Conservation (phyloP, 2,113 vertebrate species). For the Myotis yumanensis region DNA sequence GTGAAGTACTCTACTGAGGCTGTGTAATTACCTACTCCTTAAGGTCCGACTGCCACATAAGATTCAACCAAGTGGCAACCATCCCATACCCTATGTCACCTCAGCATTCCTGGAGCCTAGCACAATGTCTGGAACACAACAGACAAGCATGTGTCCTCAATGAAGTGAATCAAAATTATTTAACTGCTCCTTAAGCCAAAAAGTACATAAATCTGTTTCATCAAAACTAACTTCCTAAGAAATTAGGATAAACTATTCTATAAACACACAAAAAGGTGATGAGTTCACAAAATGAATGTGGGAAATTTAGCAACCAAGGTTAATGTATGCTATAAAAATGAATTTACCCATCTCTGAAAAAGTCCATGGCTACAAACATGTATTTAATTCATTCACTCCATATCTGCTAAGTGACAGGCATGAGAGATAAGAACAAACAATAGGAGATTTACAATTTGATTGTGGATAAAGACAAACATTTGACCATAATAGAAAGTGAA, state of each 20-base stretch:
- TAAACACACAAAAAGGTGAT: neutral
- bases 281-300: too few species aligned
- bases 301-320: accelerated
- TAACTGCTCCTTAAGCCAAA: neutral
- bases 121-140: neutral
- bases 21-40: accelerated
- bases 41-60: neutral
- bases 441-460: neutral
- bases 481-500: neutral
- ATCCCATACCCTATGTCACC: accelerated
- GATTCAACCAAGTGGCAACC: too few species aligned
- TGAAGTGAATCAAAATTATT: neutral
- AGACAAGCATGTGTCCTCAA: neutral
- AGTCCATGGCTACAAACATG: neutral
- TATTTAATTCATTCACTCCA: neutral
- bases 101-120: too few species aligned
- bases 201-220: neutral
- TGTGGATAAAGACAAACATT: neutral
- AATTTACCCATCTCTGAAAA: neutral
- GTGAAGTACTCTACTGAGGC: neutral
- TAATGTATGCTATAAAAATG: accelerated
- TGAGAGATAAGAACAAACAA: neutral
- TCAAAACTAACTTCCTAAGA: neutral
- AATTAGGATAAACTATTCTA: neutral
- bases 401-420: neutral